A percentile compares a stretch with the other conserved stretches of the same genome.
Evolutionary conservation across 2,888 invertebrate genomes (phyloP).

Genomic region (Coronaproctus castanopsis): DNA sequence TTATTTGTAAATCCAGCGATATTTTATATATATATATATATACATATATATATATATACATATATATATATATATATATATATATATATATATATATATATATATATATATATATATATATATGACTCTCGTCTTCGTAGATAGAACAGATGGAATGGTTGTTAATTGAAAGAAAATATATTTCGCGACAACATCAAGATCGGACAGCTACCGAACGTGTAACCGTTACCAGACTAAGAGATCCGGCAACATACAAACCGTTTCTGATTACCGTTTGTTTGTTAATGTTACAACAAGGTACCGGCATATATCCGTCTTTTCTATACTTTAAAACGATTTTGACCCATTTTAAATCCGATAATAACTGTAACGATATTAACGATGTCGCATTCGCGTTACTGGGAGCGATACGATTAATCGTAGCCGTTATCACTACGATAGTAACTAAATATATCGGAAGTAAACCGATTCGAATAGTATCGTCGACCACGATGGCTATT

Average conservation of each 20-base stretch:
- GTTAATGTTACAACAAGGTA: conserved; percentile 35
- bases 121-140: too few species aligned
- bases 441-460: too few species aligned
- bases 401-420: conserved; percentile 32
- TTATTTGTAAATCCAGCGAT: too few species aligned
- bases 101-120: too few species aligned
- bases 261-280: conserved; percentile 29
- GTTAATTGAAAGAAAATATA: too few species aligned
- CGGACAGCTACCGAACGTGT: neutral
- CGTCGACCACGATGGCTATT: too few species aligned
- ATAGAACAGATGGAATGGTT: neutral
- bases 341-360: neutral
- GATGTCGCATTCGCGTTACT: conserved; percentile 21
- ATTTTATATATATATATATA: too few species aligned
- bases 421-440: conserved; percentile 32
- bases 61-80: too few species aligned
- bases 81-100: too few species aligned
- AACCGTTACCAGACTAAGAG: neutral
- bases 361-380: too few species aligned
- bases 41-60: too few species aligned
- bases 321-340: conserved; percentile 28
- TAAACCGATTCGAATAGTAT: too few species aligned
- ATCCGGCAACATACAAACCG: conserved; percentile 23
- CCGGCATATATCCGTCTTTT: conserved; percentile 34
- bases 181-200: neutral